Evolutionary conservation across 2,888 invertebrate species (phyloP).

Genomic region (Hemistola chrysoprasaria): DNA sequence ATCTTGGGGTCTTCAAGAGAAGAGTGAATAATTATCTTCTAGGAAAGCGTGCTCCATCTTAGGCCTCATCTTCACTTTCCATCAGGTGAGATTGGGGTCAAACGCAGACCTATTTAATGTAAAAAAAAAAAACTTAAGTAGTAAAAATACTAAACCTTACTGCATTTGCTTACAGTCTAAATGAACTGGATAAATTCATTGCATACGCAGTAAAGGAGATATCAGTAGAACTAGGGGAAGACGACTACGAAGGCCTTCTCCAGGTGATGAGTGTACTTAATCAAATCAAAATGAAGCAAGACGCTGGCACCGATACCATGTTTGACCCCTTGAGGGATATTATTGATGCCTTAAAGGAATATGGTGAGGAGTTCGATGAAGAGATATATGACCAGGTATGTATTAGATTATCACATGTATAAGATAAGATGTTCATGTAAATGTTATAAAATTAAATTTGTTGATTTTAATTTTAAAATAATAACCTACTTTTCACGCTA

Average conservation of each 20-base stretch:
- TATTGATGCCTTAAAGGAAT: conserved; percentile 91
- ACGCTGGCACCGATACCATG: conserved; percentile 89
- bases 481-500: conserved; percentile 25
- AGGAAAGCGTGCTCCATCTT: too few species aligned
- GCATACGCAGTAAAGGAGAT: conserved; percentile 87
- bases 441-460: too few species aligned
- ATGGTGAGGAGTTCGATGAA: conserved; percentile 94
- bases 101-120: too few species aligned
- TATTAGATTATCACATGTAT: too few species aligned
- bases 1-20: too few species aligned
- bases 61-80: too few species aligned
- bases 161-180: conserved; percentile 74
- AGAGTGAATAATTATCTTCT: too few species aligned
- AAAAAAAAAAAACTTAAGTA: too few species aligned
- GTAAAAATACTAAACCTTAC: too few species aligned
- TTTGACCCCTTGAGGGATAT: conserved; percentile 94
- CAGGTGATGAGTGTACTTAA: conserved; percentile 92
- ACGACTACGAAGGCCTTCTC: conserved; percentile 93
- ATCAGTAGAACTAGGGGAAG: conserved; percentile 87
- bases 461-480: too few species aligned
- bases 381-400: conserved; percentile 87
- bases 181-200: conserved; percentile 90
- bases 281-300: conserved; percentile 88
- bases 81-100: too few species aligned
- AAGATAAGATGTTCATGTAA: too few species aligned